Evolutionary conservation across 2,797 vertebrate species (phyloP).

Genomic region (Nannoperca obscura): DNA sequence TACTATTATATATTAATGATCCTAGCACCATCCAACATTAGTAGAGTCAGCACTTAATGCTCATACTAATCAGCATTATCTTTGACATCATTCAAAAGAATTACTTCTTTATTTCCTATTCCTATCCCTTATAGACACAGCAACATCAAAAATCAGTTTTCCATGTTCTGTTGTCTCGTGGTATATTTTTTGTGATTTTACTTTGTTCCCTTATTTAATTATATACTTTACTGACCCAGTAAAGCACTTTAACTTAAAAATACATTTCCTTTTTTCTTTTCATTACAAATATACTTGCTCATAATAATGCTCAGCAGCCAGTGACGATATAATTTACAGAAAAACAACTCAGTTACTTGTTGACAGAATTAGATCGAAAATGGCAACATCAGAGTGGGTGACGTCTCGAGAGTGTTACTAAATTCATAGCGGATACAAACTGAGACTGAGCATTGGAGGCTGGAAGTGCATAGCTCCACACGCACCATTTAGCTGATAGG

Average conservation of each 20-base stretch:
- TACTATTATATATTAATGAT: background rate
- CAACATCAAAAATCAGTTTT: background rate
- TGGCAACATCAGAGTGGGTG: slow-evolving; percentile 32
- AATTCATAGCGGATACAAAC: slow-evolving; percentile 36
- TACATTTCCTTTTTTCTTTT: background rate
- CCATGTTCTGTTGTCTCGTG: background rate
- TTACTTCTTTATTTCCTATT: background rate
- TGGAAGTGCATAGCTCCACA: slow-evolving; percentile 37
- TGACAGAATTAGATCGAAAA: slow-evolving; percentile 36
- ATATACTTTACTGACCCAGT: background rate
- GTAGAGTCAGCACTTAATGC: background rate
- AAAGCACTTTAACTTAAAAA: background rate
- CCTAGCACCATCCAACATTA: slow-evolving; percentile 7
- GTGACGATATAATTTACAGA: slow-evolving; percentile 16
- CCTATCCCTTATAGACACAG: background rate
- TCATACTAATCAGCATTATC: background rate
- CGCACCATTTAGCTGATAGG: slow-evolving; percentile 60
- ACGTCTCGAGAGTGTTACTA: slow-evolving; percentile 34
- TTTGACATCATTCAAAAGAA: background rate
- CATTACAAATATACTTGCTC: slow-evolving; percentile 1
- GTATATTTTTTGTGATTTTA: background rate
- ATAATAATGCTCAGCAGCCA: slow-evolving; percentile 9
- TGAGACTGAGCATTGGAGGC: slow-evolving; percentile 27
- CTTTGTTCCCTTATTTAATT: background rate
- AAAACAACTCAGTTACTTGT: slow-evolving; percentile 34